Evolutionary conservation across 2,113 vertebrate genomes (phyloP).

Genomic region (Pelmatolapia mariae): DNA sequence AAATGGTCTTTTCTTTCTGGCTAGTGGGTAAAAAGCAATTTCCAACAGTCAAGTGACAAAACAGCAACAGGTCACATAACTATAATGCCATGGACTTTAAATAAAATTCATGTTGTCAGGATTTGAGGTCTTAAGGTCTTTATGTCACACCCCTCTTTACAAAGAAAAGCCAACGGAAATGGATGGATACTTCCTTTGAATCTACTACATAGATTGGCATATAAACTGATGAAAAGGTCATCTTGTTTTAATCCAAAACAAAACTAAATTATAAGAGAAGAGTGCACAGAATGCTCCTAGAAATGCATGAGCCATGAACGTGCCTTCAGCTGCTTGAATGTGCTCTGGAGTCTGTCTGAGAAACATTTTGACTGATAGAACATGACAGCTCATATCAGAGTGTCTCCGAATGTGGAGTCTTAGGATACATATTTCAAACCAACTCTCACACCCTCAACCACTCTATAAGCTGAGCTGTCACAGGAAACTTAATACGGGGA

Average conservation of each 20-base stretch:
- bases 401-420: not conserved
- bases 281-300: not conserved
- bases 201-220: not conserved
- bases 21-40: slow-evolving; percentile 1
- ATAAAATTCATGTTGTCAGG: not conserved
- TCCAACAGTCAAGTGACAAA: not conserved
- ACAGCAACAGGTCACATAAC: not conserved
- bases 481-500: slow-evolving; percentile 14
- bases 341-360: slow-evolving; percentile 24
- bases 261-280: not conserved
- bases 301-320: slow-evolving; percentile 14
- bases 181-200: not conserved
- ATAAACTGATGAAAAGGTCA: not conserved
- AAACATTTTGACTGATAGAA: slow-evolving; percentile 18
- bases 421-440: slow-evolving; percentile 33
- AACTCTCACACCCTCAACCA: slow-evolving; percentile 6
- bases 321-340: slow-evolving; percentile 6
- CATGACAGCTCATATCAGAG: slow-evolving; percentile 34
- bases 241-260: not conserved
- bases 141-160: not conserved
- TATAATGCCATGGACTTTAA: not conserved
- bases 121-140: not conserved
- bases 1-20: not conserved
- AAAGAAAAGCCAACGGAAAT: not conserved
- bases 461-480: slow-evolving; percentile 1